These are phyloP conservation scores for Aromia moschata DNA, from an alignment of 2,888 invertebrate genomes.

Conservation along the genomic window DNA sequence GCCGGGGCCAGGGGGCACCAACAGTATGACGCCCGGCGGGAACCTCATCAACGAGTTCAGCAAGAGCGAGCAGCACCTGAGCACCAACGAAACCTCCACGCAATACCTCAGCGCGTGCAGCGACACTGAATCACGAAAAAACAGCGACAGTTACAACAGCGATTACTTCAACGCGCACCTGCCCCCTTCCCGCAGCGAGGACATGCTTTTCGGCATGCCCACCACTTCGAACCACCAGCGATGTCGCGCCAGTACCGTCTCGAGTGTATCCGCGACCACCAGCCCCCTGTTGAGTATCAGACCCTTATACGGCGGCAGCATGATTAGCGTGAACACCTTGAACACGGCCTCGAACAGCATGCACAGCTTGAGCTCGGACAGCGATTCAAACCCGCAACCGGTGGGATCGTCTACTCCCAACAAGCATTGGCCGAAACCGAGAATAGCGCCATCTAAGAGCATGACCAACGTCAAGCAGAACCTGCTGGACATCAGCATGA, in stretches of 20 bases:
- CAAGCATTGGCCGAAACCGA: constrained; percentile 62
- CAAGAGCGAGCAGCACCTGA: constrained; percentile 83
- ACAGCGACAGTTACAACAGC: constrained; percentile 57
- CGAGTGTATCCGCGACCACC: constrained; percentile 73
- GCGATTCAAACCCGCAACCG: constrained; percentile 67
- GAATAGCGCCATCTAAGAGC: constrained; percentile 70
- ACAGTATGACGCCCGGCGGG: constrained; percentile 64
- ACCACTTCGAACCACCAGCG: constrained; percentile 48
- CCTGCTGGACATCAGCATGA: constrained; percentile 46
- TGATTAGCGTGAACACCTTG: constrained; percentile 71
- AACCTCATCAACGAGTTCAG: constrained; percentile 72
- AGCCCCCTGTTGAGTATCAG: constrained; percentile 75
- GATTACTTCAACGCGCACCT: constrained; percentile 64
- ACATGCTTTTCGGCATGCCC: constrained; percentile 68
- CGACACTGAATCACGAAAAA: constrained; percentile 58
- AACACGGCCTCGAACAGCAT: constrained; percentile 72
- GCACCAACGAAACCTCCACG: constrained; percentile 67
- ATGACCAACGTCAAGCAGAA: constrained; percentile 70
- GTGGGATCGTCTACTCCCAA: constrained; percentile 65
- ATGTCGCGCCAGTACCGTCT: constrained; percentile 64
- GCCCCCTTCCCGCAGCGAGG: constrained; percentile 83
- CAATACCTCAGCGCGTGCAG: constrained; percentile 67
- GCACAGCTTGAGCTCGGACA: constrained; percentile 74
- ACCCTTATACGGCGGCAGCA: constrained; percentile 70
- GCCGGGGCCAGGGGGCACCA: constrained; percentile 79